phyloP scores from a whole-genome alignment of 2,797 vertebrate species.

The Rhabdophis nuchalis region DNA sequence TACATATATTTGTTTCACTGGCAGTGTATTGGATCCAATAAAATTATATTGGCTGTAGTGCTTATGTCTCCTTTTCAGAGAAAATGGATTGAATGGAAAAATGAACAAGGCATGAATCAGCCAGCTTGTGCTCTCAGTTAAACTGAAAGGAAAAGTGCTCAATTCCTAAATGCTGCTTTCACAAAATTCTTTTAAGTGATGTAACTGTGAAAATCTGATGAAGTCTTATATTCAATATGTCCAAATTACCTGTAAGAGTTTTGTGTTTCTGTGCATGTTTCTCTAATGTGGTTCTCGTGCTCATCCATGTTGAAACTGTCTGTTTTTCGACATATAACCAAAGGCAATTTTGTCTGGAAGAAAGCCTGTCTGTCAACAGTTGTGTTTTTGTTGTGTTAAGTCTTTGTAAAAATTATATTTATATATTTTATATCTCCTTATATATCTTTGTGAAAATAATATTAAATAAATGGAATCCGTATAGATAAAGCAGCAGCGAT shows the following conservation, averaged over 20 bases:
- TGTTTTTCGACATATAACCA: neutral
- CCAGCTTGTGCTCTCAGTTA: slow-evolving; percentile 64
- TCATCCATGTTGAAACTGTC: neutral
- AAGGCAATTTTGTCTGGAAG: neutral
- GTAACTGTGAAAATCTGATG: neutral
- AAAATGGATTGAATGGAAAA: slow-evolving; percentile 75
- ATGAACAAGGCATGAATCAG: slow-evolving; percentile 69
- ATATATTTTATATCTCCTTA: no score
- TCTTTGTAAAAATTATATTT: neutral
- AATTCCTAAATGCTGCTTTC: slow-evolving; percentile 53
- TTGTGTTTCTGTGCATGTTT: neutral
- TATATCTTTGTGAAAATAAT: neutral
- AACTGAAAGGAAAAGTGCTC: slow-evolving; percentile 36
- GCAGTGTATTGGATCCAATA: slow-evolving; percentile 77
- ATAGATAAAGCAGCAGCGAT: neutral
- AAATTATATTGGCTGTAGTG: slow-evolving; percentile 77
- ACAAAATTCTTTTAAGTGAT: neutral
- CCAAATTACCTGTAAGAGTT: neutral
- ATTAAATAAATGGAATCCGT: neutral
- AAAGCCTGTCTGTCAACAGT: neutral
- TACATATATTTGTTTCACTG: slow-evolving; percentile 76
- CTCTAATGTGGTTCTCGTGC: neutral
- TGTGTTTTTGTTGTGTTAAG: neutral
- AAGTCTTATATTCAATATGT: neutral
- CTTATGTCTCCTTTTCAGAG: slow-evolving; percentile 73